A percentile compares a stretch with the other conserved stretches of the same genome.
phyloP scores from a whole-genome alignment of 2,797 vertebrate genomes.

The Molothrus ater region DNA sequence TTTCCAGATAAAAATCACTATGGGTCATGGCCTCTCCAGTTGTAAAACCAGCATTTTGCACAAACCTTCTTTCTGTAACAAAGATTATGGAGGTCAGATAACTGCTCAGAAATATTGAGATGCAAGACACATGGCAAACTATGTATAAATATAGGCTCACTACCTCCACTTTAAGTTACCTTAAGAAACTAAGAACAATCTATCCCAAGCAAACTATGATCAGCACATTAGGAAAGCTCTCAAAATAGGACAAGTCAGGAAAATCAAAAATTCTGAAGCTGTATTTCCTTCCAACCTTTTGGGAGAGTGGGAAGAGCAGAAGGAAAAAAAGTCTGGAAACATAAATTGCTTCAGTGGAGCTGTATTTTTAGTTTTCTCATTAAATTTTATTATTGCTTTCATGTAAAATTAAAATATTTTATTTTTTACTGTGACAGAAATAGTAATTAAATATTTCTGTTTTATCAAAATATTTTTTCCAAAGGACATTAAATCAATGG shows the following conservation, averaged over 20 bases:
- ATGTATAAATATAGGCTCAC: not conserved
- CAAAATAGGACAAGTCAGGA: not conserved
- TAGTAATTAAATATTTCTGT: not conserved
- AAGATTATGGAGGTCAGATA: not conserved
- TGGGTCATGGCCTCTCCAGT: not conserved
- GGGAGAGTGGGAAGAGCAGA: not conserved
- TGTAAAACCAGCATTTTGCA: not conserved
- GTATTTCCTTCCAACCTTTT: not conserved
- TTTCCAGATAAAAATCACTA: conserved; percentile 5
- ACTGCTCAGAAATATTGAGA: not conserved
- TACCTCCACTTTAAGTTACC: not conserved
- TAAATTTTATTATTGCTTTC: not conserved
- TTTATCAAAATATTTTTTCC: not conserved
- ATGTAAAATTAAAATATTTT: not conserved
- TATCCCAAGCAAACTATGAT: not conserved
- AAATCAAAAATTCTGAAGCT: not conserved
- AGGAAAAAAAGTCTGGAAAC: not conserved
- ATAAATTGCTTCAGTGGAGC: not conserved
- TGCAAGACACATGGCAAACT: not conserved
- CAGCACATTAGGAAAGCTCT: not conserved
- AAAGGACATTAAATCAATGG: not conserved
- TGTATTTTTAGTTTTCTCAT: not conserved
- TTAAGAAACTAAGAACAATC: not conserved
- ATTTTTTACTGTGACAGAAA: not conserved
- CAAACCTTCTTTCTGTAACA: not conserved